Base-by-base conservation (phyloP, 2,113 vertebrate genomes). In the Sula dactylatra region DNA sequence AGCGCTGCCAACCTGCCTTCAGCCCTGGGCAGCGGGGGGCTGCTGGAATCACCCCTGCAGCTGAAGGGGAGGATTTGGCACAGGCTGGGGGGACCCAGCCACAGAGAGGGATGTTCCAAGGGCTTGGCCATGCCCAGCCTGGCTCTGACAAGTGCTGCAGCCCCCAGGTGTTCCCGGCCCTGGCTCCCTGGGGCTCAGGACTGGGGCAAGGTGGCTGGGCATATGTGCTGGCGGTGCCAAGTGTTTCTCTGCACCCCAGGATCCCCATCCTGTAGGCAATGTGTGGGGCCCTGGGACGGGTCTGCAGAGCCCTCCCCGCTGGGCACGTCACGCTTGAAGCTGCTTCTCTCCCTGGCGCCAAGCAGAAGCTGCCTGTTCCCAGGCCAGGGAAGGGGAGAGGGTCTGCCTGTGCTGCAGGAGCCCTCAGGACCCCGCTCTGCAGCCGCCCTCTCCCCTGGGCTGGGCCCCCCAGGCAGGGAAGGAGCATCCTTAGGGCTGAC, bases 211-310 rank as follows among this genome's bases (percentile, higher is more conserved):
- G n/a, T 4, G 36, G 8, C 27, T 1, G 1, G 49, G n/a, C 25
- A 5, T 1, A 5, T 1, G 3, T 1, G 1, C 13, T 16, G 47
- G 13, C 2, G 2, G 25, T 1, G 6, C 42, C 2, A 17, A 27
- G n/a, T 3, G 3, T 8, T 42, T 27, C 42, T 27, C 19, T 14
- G 45, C 4, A 2, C 34, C 50, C 36, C 4, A 2, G 10, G 29
- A 27, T 10, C 14, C 29, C 6, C 1, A 1, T 14, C 27, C 34
- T 42, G 9, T 3, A 2, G n/a, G 69, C 4, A 32, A 31, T 5
- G 26, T 0, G 72, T 69, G 5, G 38, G 50, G 58, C 7, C 17
- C 66, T 1, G 4, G 62, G 16, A 4, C 0, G 4, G 15, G 44
- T 4, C 16, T 18, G 29, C 9, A 3, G 66, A 42, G 13, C 34